Evolutionary conservation across 2,113 vertebrate genomes (phyloP), one percentile per base, ranked within the genome.

Genomic region (Notarius lentiginosus): DNA sequence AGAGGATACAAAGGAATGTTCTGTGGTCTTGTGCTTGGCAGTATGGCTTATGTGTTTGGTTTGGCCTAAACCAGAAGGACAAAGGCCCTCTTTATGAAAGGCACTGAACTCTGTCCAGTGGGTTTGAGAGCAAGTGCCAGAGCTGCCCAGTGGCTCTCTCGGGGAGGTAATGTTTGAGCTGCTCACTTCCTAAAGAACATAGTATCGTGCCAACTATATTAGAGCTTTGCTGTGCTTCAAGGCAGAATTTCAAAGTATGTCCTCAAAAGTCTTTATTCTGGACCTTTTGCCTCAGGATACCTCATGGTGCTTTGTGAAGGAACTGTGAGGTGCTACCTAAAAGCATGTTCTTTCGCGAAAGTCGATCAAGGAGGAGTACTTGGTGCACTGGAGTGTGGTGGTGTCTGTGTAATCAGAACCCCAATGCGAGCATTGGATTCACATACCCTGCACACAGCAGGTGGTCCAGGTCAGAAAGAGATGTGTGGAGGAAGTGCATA

Each of bases 1-100:
- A 24, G 10, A 41, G 75, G 53, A 85, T 65, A 75, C 51, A 58
- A 83, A 68, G 30, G 60, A 65, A 63, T 70, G 81, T 56, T 77
- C 49, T 86, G 81, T 75, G 65, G 80, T 73, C 41, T 53, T 51
- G 77, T 80, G 80, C 56, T 89, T 88, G 85, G 41, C 70, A 60
- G 24, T 80, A 15, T 27, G 11, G 76, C 58, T 55, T 63, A 75
- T 83, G n/a, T 87, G 55, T 84, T 86, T 56, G 73, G 65, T 84
- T 90, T 76, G 80, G 20, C 34, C 73, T 30, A 1, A 58, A 60
- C 77, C 83, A 73, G 76, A 80, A 83, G 82, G 49, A 89, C 90
- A 90, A 88, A 80, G 70, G 60, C 75, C 9, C 34, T 34, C 72
- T 91, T 88, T 86, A 84, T 86, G 53, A 61, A 22, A 11, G 12